Evolutionary conservation across 2,113 vertebrate species (phyloP), one percentile per base, ranked within the genome.

Genomic region (Chaetura pelagica): DNA sequence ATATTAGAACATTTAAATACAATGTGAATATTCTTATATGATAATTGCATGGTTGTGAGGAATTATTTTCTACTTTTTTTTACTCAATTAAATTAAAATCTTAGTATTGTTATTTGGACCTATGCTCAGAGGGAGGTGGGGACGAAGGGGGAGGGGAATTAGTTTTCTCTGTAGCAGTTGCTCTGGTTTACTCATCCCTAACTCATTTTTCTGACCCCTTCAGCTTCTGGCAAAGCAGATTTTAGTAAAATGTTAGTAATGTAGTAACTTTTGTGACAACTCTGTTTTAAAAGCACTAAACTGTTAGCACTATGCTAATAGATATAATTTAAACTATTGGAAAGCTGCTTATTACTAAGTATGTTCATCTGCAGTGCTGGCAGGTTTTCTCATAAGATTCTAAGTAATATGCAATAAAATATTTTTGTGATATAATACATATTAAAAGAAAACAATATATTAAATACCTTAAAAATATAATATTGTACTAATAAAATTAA

Each of bases 51-150:
- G 20, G 17, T 62, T 93, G 46, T 59, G 48, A 30, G 7, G 4
- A 81, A 32, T 21, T 74, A 5, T 85, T 58, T 27, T n/a, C n/a
- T n/a, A n/a, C n/a, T 62, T 40, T 88, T 96, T 92, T 86, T 38
- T 38, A 46, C 30, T 76, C 29, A 48, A 16, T 67, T 49, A 52
- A 80, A 67, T 76, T 40, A 38, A 80, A 74, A 62, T 86, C 35
- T 44, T 62, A 61, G 32, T 55, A 20, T 2, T 3, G 29, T 79
- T 20, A 48, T 87, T 92, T 75, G 52, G 29, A 67, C 24, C 34
- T 72, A n/a, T 71, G 12, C 42, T 67, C 0, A 30, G 16, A 2
- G 3, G 44, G 20, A 15, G 2, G 5, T 34, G 27, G 5, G 5
- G 7, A 4, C 34, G 30, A 7, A 4, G 7, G 7, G 12, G 5